A percentile compares a stretch with the other conserved stretches of the same genome.
phyloP scores from a whole-genome alignment of 2,113 vertebrate species.

The Rhynchomys soricoides region DNA sequence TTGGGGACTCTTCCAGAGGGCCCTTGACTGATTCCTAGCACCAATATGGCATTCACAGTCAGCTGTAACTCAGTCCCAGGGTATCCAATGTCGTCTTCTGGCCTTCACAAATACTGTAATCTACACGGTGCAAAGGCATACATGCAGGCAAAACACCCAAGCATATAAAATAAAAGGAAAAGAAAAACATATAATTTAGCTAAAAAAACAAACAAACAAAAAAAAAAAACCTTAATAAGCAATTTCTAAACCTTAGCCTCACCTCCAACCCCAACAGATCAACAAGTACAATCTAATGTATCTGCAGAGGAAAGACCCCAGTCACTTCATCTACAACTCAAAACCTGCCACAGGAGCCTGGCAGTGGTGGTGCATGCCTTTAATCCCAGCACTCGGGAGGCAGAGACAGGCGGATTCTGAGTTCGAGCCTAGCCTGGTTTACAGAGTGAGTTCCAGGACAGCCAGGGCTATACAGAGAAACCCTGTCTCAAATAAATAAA shows the following conservation, averaged over 20 bases:
- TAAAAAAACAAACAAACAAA: too few relatives aligned
- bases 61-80: not conserved
- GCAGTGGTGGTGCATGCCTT: too few relatives aligned
- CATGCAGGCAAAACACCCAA: not conserved
- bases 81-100: not conserved
- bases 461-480: too few relatives aligned
- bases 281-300: conserved; percentile 15
- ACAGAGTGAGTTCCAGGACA: too few relatives aligned
- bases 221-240: too few relatives aligned
- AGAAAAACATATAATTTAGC: not conserved
- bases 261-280: not conserved
- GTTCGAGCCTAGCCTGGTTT: too few relatives aligned
- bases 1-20: not conserved
- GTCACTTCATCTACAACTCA: not conserved
- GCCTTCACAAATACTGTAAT: not conserved
- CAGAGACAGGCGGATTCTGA: too few relatives aligned
- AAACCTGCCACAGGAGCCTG: not conserved
- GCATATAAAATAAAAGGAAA: not conserved
- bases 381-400: too few relatives aligned
- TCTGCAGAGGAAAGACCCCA: conserved; percentile 10
- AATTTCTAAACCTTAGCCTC: conserved; percentile 44
- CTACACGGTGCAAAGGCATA: not conserved
- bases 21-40: not conserved
- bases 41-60: not conserved
- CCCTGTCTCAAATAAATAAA: too few relatives aligned